These are phyloP conservation scores for Acyrthosiphon pisum DNA, from an alignment of 1,140 invertebrate species.

Conservation along the genomic window DNA sequence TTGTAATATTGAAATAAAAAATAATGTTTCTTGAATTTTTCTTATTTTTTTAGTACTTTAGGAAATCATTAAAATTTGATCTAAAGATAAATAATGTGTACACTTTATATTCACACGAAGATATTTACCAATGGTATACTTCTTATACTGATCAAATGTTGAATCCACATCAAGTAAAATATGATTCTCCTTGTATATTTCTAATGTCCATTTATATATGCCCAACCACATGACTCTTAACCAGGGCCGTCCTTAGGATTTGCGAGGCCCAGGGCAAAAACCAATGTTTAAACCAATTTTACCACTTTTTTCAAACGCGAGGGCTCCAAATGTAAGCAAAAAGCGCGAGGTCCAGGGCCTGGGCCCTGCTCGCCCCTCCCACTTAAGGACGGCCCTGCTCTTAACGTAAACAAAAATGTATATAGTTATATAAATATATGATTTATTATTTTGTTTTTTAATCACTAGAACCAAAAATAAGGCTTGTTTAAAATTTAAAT, in stretches of 20 bases:
- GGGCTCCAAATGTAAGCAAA: no score
- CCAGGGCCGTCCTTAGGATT: no score
- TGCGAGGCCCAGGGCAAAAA: no score
- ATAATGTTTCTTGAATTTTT: neutral
- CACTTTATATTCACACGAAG: constrained; percentile 46
- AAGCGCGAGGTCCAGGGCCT: no score
- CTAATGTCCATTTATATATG: neutral
- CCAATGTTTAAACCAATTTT: no score
- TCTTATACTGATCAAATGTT: constrained; percentile 44
- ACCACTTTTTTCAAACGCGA: no score
- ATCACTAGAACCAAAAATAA: no score
- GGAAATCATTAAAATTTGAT: constrained; percentile 44
- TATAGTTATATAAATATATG: no score
- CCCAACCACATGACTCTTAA: neutral
- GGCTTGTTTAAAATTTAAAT: neutral
- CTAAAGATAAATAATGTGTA: constrained; percentile 34
- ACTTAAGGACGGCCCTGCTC: no score
- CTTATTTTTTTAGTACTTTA: constrained; percentile 14
- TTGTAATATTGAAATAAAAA: neutral
- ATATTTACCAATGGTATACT: constrained; percentile 44
- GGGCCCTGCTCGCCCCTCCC: no score
- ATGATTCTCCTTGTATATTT: neutral
- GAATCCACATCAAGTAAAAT: constrained; percentile 43
- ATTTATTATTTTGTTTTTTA: neutral
- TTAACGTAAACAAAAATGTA: neutral